These are phyloP conservation scores for Leptodirus hochenwartii DNA, from an alignment of 2,888 invertebrate genomes.

Conservation along the genomic window DNA sequence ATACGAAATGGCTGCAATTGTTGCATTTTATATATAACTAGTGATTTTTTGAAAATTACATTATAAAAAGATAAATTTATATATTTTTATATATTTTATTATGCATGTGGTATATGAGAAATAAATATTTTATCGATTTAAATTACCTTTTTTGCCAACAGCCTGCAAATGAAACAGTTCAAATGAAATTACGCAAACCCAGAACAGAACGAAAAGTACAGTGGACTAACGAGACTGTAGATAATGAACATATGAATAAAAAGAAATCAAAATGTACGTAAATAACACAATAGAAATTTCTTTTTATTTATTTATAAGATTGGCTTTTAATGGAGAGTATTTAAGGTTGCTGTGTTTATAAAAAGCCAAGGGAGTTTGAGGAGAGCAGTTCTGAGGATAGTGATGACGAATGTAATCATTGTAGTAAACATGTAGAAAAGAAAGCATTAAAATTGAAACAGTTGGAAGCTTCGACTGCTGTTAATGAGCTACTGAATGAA, in stretches of 20 bases:
- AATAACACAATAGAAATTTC: background rate
- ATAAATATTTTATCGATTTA: too few relatives aligned
- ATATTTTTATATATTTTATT: too few relatives aligned
- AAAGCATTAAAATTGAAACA: slow-evolving; percentile 14
- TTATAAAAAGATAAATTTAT: too few relatives aligned
- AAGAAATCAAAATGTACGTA: slow-evolving; percentile 91
- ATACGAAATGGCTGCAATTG: too few relatives aligned
- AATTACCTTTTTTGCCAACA: too few relatives aligned
- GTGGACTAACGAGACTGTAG: slow-evolving; percentile 81
- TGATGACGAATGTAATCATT: slow-evolving; percentile 74
- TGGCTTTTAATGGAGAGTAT: slow-evolving; percentile 3
- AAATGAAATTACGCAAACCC: slow-evolving; percentile 48
- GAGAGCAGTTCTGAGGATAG: slow-evolving; percentile 74
- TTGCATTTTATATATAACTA: too few relatives aligned
- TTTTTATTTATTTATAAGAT: too few relatives aligned
- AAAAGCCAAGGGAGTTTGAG: slow-evolving; percentile 73
- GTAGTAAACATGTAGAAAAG: slow-evolving; percentile 63
- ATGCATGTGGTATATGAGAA: too few relatives aligned
- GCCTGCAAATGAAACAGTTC: slow-evolving; percentile 41
- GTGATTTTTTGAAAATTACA: too few relatives aligned
- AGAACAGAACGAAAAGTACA: slow-evolving; percentile 62
- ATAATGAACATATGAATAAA: slow-evolving; percentile 88
- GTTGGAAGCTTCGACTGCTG: too few relatives aligned
- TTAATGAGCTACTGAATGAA: too few relatives aligned
- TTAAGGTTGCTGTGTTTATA: slow-evolving; percentile 84